A percentile compares a stretch with the other conserved stretches of the same genome.
Evolutionary conservation across 1,140 invertebrate genomes (phyloP).

Genomic region (Aphis craccivora): DNA sequence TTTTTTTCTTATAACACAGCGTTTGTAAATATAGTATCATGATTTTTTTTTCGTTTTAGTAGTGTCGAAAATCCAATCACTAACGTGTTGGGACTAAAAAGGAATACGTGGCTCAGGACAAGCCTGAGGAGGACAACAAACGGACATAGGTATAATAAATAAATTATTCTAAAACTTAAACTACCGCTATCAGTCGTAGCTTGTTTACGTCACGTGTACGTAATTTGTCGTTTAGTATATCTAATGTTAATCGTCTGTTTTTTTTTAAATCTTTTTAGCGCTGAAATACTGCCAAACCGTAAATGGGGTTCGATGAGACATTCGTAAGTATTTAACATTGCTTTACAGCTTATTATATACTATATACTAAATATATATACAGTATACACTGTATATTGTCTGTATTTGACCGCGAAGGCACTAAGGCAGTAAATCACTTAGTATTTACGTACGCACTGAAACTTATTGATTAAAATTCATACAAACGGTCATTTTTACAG

Average conservation of each 20-base stretch:
- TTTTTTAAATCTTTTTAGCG: constrained; percentile 66
- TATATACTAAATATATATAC: neutral
- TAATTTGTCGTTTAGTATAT: neutral
- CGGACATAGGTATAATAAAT: constrained; percentile 29
- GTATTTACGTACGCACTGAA: neutral
- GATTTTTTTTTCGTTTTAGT: neutral
- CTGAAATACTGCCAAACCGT: constrained; percentile 74
- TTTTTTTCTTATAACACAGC: neutral
- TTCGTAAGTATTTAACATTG: constrained; percentile 65
- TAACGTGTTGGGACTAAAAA: constrained; percentile 59
- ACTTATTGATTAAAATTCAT: constrained; percentile 24
- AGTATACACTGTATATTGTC: neutral
- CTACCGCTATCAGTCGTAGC: neutral
- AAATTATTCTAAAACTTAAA: constrained; percentile 21
- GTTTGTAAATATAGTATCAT: neutral
- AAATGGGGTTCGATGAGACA: constrained; percentile 81
- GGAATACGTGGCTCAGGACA: constrained; percentile 77
- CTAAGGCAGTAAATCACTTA: neutral
- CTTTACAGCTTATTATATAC: neutral
- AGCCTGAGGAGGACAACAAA: constrained; percentile 75
- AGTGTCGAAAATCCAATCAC: constrained; percentile 45
- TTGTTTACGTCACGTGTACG: neutral
- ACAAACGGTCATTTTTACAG: neutral
- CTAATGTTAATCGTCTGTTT: constrained; percentile 57
- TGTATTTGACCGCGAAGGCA: neutral